Conservation (phyloP, 2,888 invertebrate genomes). For the Drosophila neonasuta region DNA sequence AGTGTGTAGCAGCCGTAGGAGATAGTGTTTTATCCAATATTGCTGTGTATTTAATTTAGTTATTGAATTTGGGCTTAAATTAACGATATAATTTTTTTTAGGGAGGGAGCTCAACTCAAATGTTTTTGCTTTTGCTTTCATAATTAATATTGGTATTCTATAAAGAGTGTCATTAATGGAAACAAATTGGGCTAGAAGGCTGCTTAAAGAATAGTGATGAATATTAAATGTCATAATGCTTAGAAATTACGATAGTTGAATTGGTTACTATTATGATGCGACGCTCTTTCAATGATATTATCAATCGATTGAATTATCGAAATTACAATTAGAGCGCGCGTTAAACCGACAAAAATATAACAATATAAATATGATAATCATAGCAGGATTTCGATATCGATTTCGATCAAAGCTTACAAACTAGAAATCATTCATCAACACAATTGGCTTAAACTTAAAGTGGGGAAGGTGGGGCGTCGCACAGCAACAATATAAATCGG, state of each 20-base stretch:
- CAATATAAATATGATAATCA: constrained; percentile 58
- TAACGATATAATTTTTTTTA: constrained; percentile 29
- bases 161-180: constrained; percentile 22
- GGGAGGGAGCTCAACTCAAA: constrained; percentile 14
- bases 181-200: constrained; percentile 31
- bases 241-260: constrained; percentile 15
- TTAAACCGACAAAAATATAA: constrained; percentile 31
- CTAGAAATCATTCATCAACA: constrained; percentile 60
- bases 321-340: constrained; percentile 41
- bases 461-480: constrained; percentile 45
- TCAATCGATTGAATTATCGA: constrained; percentile 21
- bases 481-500: constrained; percentile 73
- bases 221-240: constrained; percentile 38
- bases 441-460: constrained; percentile 52
- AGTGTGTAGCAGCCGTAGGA: constrained; percentile 38
- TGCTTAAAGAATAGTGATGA: constrained; percentile 35
- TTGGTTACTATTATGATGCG: constrained; percentile 19
- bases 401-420: constrained; percentile 47
- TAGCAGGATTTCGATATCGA: constrained; percentile 30
- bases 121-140: constrained; percentile 5
- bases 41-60: constrained; percentile 35
- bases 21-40: constrained; percentile 36
- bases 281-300: constrained; percentile 15
- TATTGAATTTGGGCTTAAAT: constrained; percentile 50
- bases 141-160: not conserved